Evolutionary conservation across 2,797 vertebrate genomes (phyloP), one percentile per base, ranked within the genome.

Genomic region (Bradypodion ventrale): DNA sequence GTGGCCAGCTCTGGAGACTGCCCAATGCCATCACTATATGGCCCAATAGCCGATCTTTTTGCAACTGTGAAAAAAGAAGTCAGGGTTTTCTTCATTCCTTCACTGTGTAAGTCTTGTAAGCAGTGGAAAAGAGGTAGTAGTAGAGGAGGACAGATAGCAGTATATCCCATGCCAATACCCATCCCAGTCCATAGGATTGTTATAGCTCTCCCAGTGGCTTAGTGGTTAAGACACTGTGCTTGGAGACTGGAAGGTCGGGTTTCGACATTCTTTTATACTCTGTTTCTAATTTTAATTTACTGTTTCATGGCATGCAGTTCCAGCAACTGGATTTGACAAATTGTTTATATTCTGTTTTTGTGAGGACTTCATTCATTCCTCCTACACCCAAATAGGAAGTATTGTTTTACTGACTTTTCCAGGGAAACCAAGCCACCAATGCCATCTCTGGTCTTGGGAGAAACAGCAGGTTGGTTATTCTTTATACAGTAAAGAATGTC

Each of bases 261-360:
- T n/a, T n/a, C n/a, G n/a, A 42, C 2, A 32, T 9, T 73, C 65
- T 42, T 89, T 88, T 69, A 83, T 84, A 88, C 75, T 85, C n/a
- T 87, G 7, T 29, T 74, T 76, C 40, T 89, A 82, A 82, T 89
- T 92, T 85, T 83, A 75, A 85, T 86, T 91, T 90, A 88, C 76
- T 76, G 68, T 69, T 89, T 83, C 68, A 85, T 75, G 82, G 80
- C 78, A 59, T 19, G 85, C 40, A 81, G 62, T 69, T 68, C 84
- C n/a, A 62, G 78, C 72, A 76, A 85, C 63, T 75, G 65, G 78
- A 68, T 75, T 66, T 63, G 68, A 69, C 23, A 81, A 75, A 76
- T n/a, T 76, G 78, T 75, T 59, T 73, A 65, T 69, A 77, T 78
- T 10, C 2, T 80, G 72, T 84, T 88, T 56, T 88, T 84, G 25